A percentile compares a stretch with the other conserved stretches of the same genome.
phyloP scores from a whole-genome alignment of 2,113 vertebrate genomes.

The Platichthys stellatus region DNA sequence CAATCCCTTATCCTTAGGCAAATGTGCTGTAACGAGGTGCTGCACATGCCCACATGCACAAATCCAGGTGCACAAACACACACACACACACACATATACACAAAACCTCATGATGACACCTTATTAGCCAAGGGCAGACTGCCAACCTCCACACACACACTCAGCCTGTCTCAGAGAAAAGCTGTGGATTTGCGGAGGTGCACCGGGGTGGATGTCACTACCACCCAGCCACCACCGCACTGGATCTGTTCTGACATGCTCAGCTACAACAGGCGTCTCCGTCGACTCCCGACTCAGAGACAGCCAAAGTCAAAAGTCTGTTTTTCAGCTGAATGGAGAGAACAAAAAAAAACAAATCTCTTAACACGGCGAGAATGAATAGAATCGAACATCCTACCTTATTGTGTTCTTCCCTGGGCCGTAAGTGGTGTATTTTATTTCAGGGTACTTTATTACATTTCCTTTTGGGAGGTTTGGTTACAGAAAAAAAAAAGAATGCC shows the following conservation, averaged over 20 bases:
- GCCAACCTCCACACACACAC: constrained; percentile 63
- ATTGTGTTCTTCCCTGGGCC: not conserved
- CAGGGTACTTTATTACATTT: not conserved
- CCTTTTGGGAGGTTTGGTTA: no score
- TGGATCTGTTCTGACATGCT: constrained; percentile 49
- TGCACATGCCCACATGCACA: constrained; percentile 19
- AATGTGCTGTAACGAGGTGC: constrained; percentile 28
- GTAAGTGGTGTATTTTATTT: not conserved
- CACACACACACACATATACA: constrained; percentile 23
- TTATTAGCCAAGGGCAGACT: constrained; percentile 66
- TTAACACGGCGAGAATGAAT: not conserved
- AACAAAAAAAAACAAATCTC: no score
- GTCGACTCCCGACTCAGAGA: not conserved
- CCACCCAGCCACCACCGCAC: constrained; percentile 37
- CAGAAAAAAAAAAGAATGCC: no score
- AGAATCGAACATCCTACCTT: not conserved
- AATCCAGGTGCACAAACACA: constrained; percentile 43
- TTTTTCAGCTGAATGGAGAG: not conserved
- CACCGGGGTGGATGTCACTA: constrained; percentile 40
- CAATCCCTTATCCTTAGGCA: not conserved
- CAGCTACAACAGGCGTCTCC: constrained; percentile 15
- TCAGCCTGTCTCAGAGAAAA: constrained; percentile 58
- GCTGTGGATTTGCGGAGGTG: constrained; percentile 58
- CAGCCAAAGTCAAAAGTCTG: not conserved
- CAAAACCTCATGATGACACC: constrained; percentile 51